Conservation (phyloP, 2,888 invertebrate genomes). For the Polia nebulosa region DNA sequence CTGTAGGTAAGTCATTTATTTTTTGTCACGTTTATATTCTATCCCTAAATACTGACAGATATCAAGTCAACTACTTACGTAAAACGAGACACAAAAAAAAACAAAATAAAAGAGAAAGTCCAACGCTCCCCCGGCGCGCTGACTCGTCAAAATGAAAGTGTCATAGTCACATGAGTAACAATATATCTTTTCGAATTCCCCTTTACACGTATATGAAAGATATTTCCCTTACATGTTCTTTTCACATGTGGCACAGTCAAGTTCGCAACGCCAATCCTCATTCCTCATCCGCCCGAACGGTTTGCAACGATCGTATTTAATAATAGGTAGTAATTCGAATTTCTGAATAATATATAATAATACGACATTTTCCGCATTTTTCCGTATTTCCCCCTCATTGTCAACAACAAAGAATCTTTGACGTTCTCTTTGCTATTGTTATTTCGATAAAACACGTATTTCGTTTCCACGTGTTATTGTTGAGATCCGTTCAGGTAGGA, state of each 20-base stretch:
- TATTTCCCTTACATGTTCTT: conserved; percentile 23
- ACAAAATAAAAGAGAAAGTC: conserved; percentile 23
- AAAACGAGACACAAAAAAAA: background rate
- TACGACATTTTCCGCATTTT: conserved; percentile 39
- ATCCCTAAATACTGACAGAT: background rate
- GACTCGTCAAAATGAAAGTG: conserved; percentile 45
- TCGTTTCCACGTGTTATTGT: conserved; percentile 50
- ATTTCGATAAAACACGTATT: conserved; percentile 57
- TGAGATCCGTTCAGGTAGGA: conserved; percentile 46
- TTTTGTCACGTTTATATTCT: background rate
- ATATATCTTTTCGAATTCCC: conserved; percentile 33
- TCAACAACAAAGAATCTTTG: conserved; percentile 57
- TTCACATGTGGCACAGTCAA: conserved; percentile 12
- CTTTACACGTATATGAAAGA: conserved; percentile 19
- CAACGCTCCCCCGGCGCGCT: conserved; percentile 17
- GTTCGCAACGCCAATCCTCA: conserved; percentile 8
- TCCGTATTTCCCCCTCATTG: conserved; percentile 19
- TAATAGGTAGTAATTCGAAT: conserved; percentile 54
- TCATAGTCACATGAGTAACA: conserved; percentile 31
- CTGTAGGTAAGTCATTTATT: background rate
- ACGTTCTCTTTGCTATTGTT: conserved; percentile 52
- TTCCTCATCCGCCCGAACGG: conserved; percentile 17
- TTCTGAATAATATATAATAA: conserved; percentile 46
- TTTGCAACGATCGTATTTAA: conserved; percentile 52
- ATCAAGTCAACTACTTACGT: background rate